These are phyloP conservation scores for Belgica antarctica DNA, from an alignment of 2,888 invertebrate species.

Conservation along the genomic window DNA sequence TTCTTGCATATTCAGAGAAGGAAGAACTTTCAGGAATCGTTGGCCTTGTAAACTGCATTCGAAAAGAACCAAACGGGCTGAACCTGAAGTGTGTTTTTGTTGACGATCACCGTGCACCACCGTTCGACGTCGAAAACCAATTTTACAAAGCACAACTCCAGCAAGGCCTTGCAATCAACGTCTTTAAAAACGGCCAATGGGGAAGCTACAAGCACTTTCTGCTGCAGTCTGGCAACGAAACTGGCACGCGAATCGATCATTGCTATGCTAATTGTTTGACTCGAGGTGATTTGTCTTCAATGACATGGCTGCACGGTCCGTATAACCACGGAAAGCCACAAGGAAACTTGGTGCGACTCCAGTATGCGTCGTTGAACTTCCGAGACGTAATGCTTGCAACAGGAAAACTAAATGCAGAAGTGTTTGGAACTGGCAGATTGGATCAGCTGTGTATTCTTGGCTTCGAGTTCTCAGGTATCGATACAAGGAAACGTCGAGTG, in stretches of 20 bases:
- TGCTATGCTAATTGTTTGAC: slow-evolving; percentile 74
- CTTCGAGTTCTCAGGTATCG: slow-evolving; percentile 66
- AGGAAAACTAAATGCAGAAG: slow-evolving; percentile 81
- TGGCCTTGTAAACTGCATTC: slow-evolving; percentile 85
- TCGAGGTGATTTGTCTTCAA: slow-evolving; percentile 80
- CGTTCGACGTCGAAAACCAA: slow-evolving; percentile 63
- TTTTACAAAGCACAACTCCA: slow-evolving; percentile 66
- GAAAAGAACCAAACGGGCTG: slow-evolving; percentile 74
- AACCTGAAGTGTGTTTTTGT: slow-evolving; percentile 64
- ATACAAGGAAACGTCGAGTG: slow-evolving; percentile 59
- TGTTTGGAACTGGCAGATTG: slow-evolving; percentile 66
- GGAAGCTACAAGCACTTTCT: slow-evolving; percentile 84
- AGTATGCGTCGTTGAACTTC: slow-evolving; percentile 85
- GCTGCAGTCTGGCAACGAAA: slow-evolving; percentile 57
- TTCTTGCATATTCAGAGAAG: slow-evolving; percentile 67
- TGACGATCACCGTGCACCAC: slow-evolving; percentile 63
- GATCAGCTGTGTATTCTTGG: slow-evolving; percentile 67
- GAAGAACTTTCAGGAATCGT: slow-evolving; percentile 73
- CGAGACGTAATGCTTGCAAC: slow-evolving; percentile 92
- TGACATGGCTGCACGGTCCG: slow-evolving; percentile 79
- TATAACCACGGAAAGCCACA: slow-evolving; percentile 51
- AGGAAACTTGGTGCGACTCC: slow-evolving; percentile 57
- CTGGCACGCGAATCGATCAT: slow-evolving; percentile 59
- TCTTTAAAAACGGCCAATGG: slow-evolving; percentile 61
- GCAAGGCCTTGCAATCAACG: slow-evolving; percentile 76